These are phyloP conservation scores for Emydura subglobosa DNA, from an alignment of 2,113 vertebrate genomes.

Conservation along the genomic window DNA sequence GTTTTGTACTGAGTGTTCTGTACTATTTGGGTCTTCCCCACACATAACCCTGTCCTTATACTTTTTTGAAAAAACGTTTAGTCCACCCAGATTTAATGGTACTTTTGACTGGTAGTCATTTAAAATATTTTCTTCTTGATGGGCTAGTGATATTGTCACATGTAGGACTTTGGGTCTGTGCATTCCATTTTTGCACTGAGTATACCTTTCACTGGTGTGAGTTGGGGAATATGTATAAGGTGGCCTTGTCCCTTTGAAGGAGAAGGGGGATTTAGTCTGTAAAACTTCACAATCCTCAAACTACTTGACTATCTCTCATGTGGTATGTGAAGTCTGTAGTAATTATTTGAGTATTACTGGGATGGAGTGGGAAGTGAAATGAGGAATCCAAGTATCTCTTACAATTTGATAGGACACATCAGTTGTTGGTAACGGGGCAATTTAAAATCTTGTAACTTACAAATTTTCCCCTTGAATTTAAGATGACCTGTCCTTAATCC, in stretches of 20 bases:
- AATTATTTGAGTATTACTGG: neutral
- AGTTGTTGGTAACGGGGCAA: neutral
- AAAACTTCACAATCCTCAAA: neutral
- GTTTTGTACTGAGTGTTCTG: neutral
- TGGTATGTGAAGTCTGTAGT: neutral
- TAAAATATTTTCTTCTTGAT: fast-evolving
- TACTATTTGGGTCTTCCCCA: neutral
- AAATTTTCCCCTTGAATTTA: constrained; percentile 39
- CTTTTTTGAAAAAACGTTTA: neutral
- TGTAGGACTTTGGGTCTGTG: neutral
- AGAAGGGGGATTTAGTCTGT: neutral
- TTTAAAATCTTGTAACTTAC: neutral
- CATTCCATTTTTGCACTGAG: neutral
- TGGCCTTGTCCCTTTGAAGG: neutral
- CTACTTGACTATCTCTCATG: neutral
- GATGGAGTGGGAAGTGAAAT: neutral
- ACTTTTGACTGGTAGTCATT: neutral
- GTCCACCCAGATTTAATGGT: fast-evolving
- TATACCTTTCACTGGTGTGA: fast-evolving
- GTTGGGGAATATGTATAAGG: neutral
- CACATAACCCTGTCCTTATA: fast-evolving
- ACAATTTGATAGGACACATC: neutral
- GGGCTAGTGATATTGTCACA: fast-evolving
- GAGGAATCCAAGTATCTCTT: neutral
- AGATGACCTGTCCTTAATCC: constrained; percentile 94